Base-by-base conservation (phyloP, 1,140 invertebrate genomes). In the Tyrophagus putrescentiae region DNA sequence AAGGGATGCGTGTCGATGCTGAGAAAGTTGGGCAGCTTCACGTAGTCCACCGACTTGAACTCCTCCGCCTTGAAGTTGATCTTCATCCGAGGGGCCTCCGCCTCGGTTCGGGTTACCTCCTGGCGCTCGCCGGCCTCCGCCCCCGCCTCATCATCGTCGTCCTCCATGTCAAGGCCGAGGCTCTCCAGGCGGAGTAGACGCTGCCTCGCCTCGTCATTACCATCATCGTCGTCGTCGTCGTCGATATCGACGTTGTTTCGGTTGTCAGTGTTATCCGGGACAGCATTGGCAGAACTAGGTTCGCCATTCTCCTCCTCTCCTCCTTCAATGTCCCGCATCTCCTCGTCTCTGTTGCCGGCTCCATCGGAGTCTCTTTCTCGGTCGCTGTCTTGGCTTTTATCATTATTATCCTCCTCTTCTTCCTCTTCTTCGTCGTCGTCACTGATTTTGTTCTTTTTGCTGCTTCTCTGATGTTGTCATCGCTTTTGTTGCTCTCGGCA, bases 41-140 rank as follows among this genome's bases (percentile, higher is more conserved):
- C 90, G 71, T 96, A 96, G 71, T 96, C n/a, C n/a, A n/a, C n/a
- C n/a, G n/a, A n/a, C n/a, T n/a, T n/a, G 87, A 65, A 95, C 77
- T 66, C 92, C 86, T 62, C 82, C 83, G 33, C 91, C 92, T 1
- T 96, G 76, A 73, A n/a, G n/a, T 95, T 85, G 9, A 89, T 88
- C 50, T 80, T 82, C 63, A 97, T 95, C 73, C 91, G 86, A 0
- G 93, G 92, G 68, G 96, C 94, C 75, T 95, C 89, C 0, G 94
- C 91, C 69, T 96, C 91, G 57, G 96, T 96, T 67, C 87, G 76
- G 0, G 91, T 95, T 75, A 96, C 91, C 29, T 42, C 28, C 2
- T 3, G 39, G 1, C 9, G 27, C 23, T 27, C n/a, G 18, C 60
- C 50, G 29, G 42, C 25, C 29, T 18, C 28, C 18, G 33, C 28